A percentile compares a stretch with the other conserved stretches of the same genome.
These are phyloP conservation scores for Sorex araneus DNA, from an alignment of 2,113 vertebrate genomes.

Conservation along the genomic window DNA sequence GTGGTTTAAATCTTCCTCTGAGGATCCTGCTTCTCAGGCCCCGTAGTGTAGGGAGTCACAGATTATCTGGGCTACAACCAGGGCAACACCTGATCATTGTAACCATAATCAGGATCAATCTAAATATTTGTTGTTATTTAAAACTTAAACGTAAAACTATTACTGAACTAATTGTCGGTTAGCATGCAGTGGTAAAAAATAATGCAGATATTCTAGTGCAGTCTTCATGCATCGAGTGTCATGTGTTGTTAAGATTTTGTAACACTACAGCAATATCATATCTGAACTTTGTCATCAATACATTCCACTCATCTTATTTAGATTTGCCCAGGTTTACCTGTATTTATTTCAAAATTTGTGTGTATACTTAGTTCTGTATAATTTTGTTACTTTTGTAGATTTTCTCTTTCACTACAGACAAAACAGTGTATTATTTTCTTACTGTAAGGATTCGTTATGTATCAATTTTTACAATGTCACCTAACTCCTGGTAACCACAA, in stretches of 20 bases:
- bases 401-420: not conserved
- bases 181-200: not conserved
- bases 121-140: not conserved
- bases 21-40: too few species aligned
- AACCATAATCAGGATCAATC: too few species aligned
- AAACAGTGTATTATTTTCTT: not conserved
- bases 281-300: not conserved
- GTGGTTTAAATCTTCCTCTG: too few species aligned
- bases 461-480: not conserved
- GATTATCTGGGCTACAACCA: too few species aligned
- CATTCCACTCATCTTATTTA: not conserved
- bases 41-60: too few species aligned
- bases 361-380: not conserved
- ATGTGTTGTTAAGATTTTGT: not conserved
- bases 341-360: not conserved
- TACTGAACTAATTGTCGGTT: not conserved
- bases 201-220: not conserved
- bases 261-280: not conserved
- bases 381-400: not conserved
- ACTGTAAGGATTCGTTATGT: not conserved
- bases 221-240: not conserved
- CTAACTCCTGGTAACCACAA: not conserved
- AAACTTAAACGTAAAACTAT: not conserved
- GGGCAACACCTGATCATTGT: too few species aligned
- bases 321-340: not conserved